Evolutionary conservation across 2,888 invertebrate species (phyloP).

Genomic region (Craniophora ligustri): DNA sequence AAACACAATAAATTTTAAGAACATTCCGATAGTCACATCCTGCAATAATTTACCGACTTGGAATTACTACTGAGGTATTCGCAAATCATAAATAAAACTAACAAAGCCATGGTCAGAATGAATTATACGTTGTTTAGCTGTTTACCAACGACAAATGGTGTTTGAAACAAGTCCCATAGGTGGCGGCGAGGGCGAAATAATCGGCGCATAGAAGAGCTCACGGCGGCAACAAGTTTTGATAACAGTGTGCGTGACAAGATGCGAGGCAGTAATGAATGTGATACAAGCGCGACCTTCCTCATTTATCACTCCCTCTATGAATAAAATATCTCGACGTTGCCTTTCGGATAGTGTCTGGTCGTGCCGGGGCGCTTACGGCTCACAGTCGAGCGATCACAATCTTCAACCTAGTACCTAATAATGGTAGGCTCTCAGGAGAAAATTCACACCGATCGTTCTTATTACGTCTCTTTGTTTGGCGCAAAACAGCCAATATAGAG

Average conservation of each 20-base stretch:
- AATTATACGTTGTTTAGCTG: constrained; percentile 78
- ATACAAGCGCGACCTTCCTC: constrained; percentile 79
- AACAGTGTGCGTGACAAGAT: constrained; percentile 80
- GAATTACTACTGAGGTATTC: constrained; percentile 55
- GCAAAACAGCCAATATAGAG: constrained; percentile 65
- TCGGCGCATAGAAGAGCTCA: constrained; percentile 72
- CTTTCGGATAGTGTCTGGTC: constrained; percentile 80
- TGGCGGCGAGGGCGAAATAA: constrained; percentile 71
- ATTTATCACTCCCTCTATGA: constrained; percentile 86
- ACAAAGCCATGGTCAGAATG: constrained; percentile 73
- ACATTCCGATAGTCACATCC: constrained; percentile 63
- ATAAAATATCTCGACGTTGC: constrained; percentile 85
- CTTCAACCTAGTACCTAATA: constrained; percentile 73
- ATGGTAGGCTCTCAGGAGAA: constrained; percentile 75
- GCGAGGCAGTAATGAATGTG: constrained; percentile 85
- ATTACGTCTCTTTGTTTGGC: constrained; percentile 66
- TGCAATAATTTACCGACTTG: constrained; percentile 64
- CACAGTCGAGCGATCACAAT: constrained; percentile 75
- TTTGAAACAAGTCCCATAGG: constrained; percentile 76
- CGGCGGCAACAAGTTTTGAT: constrained; percentile 85
- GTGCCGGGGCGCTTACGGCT: constrained; percentile 79
- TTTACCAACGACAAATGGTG: constrained; percentile 78
- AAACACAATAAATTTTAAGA: constrained; percentile 31
- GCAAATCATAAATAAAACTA: constrained; percentile 73
- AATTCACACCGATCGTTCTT: constrained; percentile 68